A percentile compares a stretch with the other conserved stretches of the same genome.
Evolutionary conservation across 2,113 vertebrate genomes (phyloP).

Genomic region (Psettodes erumei): DNA sequence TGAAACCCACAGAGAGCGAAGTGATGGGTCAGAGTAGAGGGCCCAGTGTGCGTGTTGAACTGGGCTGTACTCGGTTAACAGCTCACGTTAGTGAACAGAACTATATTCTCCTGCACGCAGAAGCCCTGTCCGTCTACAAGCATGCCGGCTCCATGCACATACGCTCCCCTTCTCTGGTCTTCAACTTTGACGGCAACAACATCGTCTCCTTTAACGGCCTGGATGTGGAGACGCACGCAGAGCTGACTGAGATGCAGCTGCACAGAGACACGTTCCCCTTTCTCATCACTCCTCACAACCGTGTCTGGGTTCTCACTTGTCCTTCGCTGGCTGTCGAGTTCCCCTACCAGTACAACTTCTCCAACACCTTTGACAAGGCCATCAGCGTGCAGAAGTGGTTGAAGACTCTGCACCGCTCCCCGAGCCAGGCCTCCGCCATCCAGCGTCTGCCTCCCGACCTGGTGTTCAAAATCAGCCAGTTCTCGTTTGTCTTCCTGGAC

Average conservation of each 20-base stretch:
- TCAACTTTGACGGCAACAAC: constrained; percentile 92
- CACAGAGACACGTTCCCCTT: constrained; percentile 87
- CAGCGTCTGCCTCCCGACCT: constrained; percentile 87
- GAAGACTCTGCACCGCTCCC: constrained; percentile 86
- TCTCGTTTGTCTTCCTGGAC: constrained; percentile 95
- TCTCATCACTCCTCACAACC: constrained; percentile 86
- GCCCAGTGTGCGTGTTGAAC: constrained; percentile 84
- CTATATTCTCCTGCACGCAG: constrained; percentile 86
- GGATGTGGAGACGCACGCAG: constrained; percentile 85
- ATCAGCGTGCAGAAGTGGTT: constrained; percentile 96
- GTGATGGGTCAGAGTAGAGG: constrained; percentile 10
- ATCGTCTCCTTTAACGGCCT: constrained; percentile 89
- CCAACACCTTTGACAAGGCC: constrained; percentile 90
- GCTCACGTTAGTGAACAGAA: constrained; percentile 88
- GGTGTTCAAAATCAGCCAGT: constrained; percentile 89
- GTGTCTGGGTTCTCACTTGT: constrained; percentile 88
- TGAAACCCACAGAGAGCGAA: background rate
- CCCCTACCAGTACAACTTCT: constrained; percentile 96
- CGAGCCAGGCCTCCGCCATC: background rate
- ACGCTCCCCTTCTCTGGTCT: constrained; percentile 85
- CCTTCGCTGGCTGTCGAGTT: constrained; percentile 89
- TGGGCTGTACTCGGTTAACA: constrained; percentile 85
- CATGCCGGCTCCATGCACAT: constrained; percentile 80
- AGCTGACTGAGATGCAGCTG: constrained; percentile 87
- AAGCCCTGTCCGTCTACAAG: constrained; percentile 83